These are phyloP conservation scores for Pachydiplax longipennis DNA, from an alignment of 2,888 invertebrate genomes.

Conservation along the genomic window DNA sequence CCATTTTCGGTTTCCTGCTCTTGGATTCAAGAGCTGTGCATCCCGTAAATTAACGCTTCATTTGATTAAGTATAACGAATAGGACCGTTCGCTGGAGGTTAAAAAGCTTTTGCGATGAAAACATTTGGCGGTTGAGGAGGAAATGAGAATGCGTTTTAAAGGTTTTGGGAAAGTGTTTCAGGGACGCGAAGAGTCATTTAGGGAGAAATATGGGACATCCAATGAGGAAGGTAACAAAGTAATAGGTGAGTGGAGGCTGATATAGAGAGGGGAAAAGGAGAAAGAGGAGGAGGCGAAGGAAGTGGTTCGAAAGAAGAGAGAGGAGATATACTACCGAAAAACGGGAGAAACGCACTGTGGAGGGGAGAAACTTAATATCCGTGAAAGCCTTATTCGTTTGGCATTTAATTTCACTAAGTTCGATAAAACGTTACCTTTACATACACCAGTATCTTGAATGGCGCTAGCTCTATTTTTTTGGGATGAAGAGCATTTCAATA, in stretches of 20 bases:
- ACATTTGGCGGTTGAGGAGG: neutral
- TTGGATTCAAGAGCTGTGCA: neutral
- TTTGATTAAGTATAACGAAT: neutral
- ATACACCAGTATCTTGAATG: too few species aligned
- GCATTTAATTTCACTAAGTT: too few species aligned
- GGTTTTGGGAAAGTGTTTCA: neutral
- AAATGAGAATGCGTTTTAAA: neutral
- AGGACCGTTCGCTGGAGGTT: neutral
- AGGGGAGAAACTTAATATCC: too few species aligned
- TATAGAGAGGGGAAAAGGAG: neutral
- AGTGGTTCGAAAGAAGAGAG: too few species aligned
- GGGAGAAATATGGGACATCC: neutral
- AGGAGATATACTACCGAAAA: too few species aligned
- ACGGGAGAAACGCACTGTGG: too few species aligned
- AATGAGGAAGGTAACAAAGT: neutral
- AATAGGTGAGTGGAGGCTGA: neutral
- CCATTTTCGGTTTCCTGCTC: neutral
- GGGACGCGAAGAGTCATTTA: neutral
- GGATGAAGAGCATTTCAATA: too few species aligned
- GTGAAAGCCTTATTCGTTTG: too few species aligned
- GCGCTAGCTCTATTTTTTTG: too few species aligned
- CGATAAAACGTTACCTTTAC: too few species aligned
- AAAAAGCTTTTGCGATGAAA: neutral
- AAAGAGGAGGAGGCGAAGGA: neutral
- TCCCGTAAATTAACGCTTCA: neutral